Evolutionary conservation across 2,797 vertebrate species (phyloP).

Genomic region (Crocidura indochinensis): DNA sequence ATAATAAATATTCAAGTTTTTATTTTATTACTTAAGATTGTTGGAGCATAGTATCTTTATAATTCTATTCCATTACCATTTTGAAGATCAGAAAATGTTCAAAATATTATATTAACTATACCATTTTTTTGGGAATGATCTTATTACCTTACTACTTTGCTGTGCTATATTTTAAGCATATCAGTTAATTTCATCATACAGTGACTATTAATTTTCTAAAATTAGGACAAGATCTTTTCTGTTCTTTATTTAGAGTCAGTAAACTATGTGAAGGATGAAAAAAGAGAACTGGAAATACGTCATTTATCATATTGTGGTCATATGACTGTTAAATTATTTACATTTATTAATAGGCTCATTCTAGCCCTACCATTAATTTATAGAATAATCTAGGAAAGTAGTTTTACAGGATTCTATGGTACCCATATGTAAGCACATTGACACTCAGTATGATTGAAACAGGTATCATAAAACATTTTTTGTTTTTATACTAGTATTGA

Average conservation of each 20-base stretch:
- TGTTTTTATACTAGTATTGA: slow-evolving; percentile 64
- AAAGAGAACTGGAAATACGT: slow-evolving; percentile 65
- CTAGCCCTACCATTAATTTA: slow-evolving; percentile 60
- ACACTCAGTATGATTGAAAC: slow-evolving; percentile 55
- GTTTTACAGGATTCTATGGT: slow-evolving; percentile 49
- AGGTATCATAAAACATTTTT: slow-evolving; percentile 40
- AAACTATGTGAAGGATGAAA: slow-evolving; percentile 71
- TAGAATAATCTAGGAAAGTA: slow-evolving; percentile 45
- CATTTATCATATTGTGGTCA: slow-evolving; percentile 63
- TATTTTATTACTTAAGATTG: slow-evolving; percentile 17
- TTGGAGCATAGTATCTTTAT: slow-evolving; percentile 37
- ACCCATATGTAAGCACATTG: slow-evolving; percentile 43
- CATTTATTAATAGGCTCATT: slow-evolving; percentile 73
- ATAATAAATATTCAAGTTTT: slow-evolving; percentile 29
- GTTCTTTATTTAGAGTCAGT: slow-evolving; percentile 75
- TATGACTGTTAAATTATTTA: slow-evolving; percentile 78
- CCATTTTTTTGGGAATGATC: slow-evolving; percentile 59
- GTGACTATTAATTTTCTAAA: slow-evolving; percentile 74
- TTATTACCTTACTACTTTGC: slow-evolving; percentile 31
- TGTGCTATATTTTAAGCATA: slow-evolving; percentile 69
- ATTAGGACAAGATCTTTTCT: slow-evolving; percentile 59
- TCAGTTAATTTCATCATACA: slow-evolving; percentile 60
- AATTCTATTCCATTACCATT: slow-evolving; percentile 23
- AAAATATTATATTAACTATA: slow-evolving; percentile 52
- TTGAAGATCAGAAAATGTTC: slow-evolving; percentile 53